A percentile compares a stretch with the other conserved stretches of the same genome.
phyloP scores from a whole-genome alignment of 2,797 vertebrate genomes.

The Triplophysa bombifrons region DNA sequence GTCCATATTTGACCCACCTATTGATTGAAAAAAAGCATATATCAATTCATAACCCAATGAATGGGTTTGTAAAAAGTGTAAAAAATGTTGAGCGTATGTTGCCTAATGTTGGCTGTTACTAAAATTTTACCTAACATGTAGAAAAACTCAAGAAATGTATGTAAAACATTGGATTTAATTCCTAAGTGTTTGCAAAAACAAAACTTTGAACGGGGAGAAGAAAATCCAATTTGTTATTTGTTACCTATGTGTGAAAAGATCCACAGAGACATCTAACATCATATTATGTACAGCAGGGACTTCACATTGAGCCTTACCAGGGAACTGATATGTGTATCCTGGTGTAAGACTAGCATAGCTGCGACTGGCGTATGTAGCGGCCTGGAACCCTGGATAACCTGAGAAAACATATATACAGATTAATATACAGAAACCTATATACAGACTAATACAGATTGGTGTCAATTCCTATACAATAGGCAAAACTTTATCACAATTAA shows the following conservation, averaged over 20 bases:
- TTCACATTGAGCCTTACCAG: conserved; percentile 79
- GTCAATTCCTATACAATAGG: neutral
- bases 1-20: too few species aligned
- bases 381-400: conserved; percentile 98
- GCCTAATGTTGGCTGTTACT: neutral
- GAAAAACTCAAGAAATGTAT: neutral
- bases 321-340: conserved; percentile 98
- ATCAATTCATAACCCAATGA: too few species aligned
- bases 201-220: too few species aligned
- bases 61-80: too few species aligned
- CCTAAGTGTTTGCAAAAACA: neutral
- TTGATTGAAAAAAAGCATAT: too few species aligned
- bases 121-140: neutral
- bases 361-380: conserved; percentile 95
- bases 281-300: neutral
- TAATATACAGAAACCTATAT: too few species aligned
- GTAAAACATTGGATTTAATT: neutral
- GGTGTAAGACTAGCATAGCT: conserved; percentile 97
- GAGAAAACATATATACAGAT: conserved; percentile 9
- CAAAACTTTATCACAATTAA: neutral
- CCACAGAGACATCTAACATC: neutral
- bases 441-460: neutral
- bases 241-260: neutral
- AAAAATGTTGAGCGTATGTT: neutral
- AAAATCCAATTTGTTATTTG: too few species aligned